Percentiles rank a stretch among this genome's conserved stretches.
These are phyloP conservation scores for Anser cygnoides DNA, from an alignment of 2,113 vertebrate species.

Conservation along the genomic window DNA sequence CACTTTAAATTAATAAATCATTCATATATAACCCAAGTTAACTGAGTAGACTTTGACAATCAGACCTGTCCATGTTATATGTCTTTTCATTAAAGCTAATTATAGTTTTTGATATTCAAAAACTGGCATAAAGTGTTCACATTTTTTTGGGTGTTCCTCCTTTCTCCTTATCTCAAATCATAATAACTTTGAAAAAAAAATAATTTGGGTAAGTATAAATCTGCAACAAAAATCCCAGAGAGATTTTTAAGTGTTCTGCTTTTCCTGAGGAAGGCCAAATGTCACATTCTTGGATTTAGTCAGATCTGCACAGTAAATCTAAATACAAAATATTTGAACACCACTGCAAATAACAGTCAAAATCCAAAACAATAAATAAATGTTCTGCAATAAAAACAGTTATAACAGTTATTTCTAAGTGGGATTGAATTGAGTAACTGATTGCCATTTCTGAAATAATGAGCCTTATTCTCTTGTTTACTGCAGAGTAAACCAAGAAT, in stretches of 20 bases:
- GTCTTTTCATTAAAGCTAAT: background rate
- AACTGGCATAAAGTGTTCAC: background rate
- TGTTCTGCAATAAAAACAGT: background rate
- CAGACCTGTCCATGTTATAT: background rate
- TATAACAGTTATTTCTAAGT: background rate
- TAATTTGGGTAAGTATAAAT: background rate
- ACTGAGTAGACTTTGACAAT: background rate
- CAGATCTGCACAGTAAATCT: background rate
- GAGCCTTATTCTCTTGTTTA: background rate
- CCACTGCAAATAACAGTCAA: background rate
- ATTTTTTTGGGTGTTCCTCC: background rate
- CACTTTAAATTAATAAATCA: background rate
- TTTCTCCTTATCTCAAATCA: background rate
- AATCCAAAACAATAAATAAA: background rate
- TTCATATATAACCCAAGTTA: background rate
- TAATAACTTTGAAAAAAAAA: background rate
- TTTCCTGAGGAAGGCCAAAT: background rate
- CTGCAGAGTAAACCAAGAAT: background rate
- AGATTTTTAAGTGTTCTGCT: background rate
- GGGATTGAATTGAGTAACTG: background rate
- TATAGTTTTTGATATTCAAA: background rate
- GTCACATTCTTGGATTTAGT: background rate
- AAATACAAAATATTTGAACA: background rate
- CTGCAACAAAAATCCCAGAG: background rate
- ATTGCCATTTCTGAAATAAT: background rate